Percentiles rank a stretch among this genome's conserved stretches.
phyloP scores from a whole-genome alignment of 2,888 invertebrate species.

The Crepidodera aurea region DNA sequence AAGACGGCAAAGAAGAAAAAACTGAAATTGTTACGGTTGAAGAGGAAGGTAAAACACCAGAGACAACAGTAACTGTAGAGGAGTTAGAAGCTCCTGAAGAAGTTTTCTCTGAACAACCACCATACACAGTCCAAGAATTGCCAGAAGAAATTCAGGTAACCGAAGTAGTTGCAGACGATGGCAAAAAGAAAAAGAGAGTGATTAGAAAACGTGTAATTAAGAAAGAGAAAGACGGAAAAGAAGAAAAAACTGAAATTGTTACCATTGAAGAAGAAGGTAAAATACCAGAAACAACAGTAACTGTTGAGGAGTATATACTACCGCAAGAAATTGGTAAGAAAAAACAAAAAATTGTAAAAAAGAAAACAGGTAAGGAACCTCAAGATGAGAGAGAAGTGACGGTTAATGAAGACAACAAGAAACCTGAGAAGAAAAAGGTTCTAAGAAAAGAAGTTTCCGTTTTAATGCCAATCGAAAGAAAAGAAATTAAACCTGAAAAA shows the following conservation, averaged over 20 bases:
- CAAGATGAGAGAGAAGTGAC: too few species aligned
- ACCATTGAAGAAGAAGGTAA: constrained; percentile 62
- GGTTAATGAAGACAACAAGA: constrained; percentile 37
- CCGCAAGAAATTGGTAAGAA: constrained; percentile 43
- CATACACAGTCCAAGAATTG: constrained; percentile 40
- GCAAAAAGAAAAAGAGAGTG: constrained; percentile 44
- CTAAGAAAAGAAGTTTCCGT: constrained; percentile 50
- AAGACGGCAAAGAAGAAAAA: constrained; percentile 52
- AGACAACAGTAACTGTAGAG: constrained; percentile 56
- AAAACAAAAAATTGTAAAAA: constrained; percentile 29
- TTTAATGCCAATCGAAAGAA: constrained; percentile 58
- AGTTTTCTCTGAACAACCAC: constrained; percentile 46
- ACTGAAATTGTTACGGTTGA: constrained; percentile 60
- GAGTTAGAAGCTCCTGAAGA: constrained; percentile 56
- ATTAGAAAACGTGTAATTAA: constrained; percentile 50
- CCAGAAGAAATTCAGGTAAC: constrained; percentile 52
- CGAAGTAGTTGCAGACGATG: constrained; percentile 41
- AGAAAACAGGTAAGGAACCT: constrained; percentile 42
- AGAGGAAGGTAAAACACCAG: constrained; percentile 56
- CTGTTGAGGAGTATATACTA: constrained; percentile 52
- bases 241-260: constrained; percentile 62
- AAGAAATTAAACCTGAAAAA: constrained; percentile 69
- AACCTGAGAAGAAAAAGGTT: constrained; percentile 41
- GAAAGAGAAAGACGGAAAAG: constrained; percentile 50
- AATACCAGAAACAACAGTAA: constrained; percentile 59